phyloP scores from a whole-genome alignment of 2,113 vertebrate genomes.

The Rhinolophus sinicus region DNA sequence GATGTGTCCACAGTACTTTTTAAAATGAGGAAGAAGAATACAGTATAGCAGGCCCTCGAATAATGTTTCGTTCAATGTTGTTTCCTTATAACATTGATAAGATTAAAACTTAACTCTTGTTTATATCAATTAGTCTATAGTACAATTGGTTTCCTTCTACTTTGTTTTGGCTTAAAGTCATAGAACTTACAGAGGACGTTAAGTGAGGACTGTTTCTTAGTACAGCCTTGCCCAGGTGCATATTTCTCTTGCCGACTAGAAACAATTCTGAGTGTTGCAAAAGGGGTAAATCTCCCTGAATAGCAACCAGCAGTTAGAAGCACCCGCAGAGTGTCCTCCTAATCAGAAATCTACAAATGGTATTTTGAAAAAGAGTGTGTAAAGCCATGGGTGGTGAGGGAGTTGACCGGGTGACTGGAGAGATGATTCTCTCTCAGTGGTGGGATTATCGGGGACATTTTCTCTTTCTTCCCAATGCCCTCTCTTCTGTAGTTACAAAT shows the following conservation, averaged over 20 bases:
- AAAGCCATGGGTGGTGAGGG: neutral
- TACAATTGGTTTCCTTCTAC: neutral
- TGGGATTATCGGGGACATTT: neutral
- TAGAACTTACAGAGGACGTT: neutral
- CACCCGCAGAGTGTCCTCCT: neutral
- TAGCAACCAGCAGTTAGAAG: neutral
- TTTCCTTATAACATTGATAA: neutral
- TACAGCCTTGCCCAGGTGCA: neutral
- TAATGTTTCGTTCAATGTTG: neutral
- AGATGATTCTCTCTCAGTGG: neutral
- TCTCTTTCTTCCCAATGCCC: neutral
- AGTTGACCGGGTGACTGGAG: neutral
- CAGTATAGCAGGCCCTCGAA: neutral
- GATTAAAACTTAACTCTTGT: neutral
- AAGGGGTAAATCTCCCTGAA: neutral
- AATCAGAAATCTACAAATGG: neutral
- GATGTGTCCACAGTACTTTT: neutral
- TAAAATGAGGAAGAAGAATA: constrained; percentile 6
- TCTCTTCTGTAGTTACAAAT: neutral
- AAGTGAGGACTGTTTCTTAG: neutral
- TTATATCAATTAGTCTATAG: neutral
- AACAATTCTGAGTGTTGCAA: neutral
- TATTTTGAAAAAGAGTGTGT: neutral
- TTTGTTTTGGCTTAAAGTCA: neutral
- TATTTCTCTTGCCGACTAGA: neutral